A percentile compares a stretch with the other conserved stretches of the same genome.
Evolutionary conservation across 2,113 vertebrate genomes (phyloP).

Genomic region (Eira barbara): DNA sequence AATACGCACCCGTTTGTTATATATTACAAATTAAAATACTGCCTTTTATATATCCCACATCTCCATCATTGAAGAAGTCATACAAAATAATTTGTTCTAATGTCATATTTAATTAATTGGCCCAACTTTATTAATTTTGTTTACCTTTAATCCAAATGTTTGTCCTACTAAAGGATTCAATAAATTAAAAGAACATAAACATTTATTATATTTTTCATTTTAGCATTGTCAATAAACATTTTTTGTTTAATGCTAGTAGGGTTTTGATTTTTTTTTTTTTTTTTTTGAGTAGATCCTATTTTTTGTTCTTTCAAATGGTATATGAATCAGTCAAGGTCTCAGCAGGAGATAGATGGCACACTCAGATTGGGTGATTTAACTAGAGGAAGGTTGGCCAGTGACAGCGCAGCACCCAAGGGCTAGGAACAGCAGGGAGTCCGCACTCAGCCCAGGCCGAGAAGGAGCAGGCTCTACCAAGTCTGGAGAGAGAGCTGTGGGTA

Average conservation of each 20-base stretch:
- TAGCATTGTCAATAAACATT: not conserved
- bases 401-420: not conserved
- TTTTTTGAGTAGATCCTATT: not conserved
- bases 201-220: not conserved
- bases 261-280: not conserved
- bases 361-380: not conserved
- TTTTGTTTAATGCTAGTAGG: not conserved
- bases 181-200: not conserved
- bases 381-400: too few species aligned
- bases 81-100: not conserved
- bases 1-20: not conserved
- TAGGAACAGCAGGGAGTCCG: not conserved
- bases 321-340: not conserved
- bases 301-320: not conserved
- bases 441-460: not conserved
- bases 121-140: not conserved
- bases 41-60: not conserved
- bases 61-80: not conserved
- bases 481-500: not conserved
- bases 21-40: not conserved
- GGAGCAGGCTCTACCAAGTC: fast-evolving
- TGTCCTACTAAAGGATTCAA: not conserved
- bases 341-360: not conserved
- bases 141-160: not conserved
- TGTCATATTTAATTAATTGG: not conserved